A percentile compares a stretch with the other conserved stretches of the same genome.
Conservation (phyloP, 2,113 vertebrate species). For the Polypterus senegalus region DNA sequence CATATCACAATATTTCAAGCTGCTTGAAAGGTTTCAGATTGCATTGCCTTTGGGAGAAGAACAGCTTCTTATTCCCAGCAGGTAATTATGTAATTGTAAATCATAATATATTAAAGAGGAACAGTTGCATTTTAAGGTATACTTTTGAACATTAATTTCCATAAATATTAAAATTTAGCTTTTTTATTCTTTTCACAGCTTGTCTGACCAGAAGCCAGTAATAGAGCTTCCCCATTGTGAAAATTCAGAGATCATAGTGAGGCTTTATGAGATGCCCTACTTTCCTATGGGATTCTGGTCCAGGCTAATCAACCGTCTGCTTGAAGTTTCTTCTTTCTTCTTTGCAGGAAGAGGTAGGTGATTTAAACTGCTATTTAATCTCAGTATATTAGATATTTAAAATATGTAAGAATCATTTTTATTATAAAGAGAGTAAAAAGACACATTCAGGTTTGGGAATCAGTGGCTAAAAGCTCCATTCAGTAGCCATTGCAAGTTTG, state of each 20-base stretch:
- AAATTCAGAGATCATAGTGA: constrained; percentile 82
- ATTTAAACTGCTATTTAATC: not conserved
- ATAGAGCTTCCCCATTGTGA: constrained; percentile 89
- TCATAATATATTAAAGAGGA: not conserved
- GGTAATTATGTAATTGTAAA: constrained; percentile 38
- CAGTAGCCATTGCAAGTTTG: no score
- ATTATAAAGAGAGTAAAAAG: not conserved
- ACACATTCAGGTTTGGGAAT: no score
- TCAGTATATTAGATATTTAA: constrained; percentile 2
- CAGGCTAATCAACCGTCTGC: constrained; percentile 76
- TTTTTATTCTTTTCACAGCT: constrained; percentile 38
- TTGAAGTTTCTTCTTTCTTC: constrained; percentile 79
- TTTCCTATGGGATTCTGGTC: constrained; percentile 96
- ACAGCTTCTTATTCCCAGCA: constrained; percentile 82
- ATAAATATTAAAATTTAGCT: no score
- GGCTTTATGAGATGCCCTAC: constrained; percentile 90
- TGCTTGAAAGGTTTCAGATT: constrained; percentile 91
- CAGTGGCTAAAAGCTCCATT: no score
- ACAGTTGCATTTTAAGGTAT: not conserved
- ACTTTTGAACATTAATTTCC: no score
- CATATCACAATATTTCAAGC: constrained; percentile 73
- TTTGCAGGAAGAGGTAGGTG: constrained; percentile 70
- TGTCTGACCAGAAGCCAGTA: constrained; percentile 74
- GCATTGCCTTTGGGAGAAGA: constrained; percentile 77
- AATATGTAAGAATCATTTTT: not conserved